These are phyloP conservation scores for Orthosia incerta DNA, from an alignment of 2,888 invertebrate genomes.

Conservation along the genomic window DNA sequence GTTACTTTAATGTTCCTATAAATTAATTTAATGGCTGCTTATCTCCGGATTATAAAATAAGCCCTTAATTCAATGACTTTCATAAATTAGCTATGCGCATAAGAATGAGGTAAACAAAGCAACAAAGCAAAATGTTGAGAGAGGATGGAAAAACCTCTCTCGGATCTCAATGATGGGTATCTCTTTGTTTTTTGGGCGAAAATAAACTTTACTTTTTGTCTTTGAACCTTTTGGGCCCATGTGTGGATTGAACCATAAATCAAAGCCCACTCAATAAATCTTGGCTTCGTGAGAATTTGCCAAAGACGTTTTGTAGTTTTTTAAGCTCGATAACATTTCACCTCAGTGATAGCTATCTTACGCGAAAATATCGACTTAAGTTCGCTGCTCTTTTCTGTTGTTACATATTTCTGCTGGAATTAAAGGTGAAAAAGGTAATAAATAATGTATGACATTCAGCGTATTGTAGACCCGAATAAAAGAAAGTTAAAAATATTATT, in stretches of 20 bases:
- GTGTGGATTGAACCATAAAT: constrained; percentile 87
- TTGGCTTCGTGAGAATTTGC: constrained; percentile 82
- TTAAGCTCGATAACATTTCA: constrained; percentile 68
- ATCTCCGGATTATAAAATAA: constrained; percentile 68
- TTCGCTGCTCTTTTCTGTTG: constrained; percentile 32
- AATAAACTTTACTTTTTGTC: constrained; percentile 85
- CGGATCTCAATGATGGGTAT: constrained; percentile 73
- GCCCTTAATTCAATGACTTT: constrained; percentile 66
- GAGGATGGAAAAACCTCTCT: constrained; percentile 71
- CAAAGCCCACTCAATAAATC: constrained; percentile 88
- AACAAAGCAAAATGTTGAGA: constrained; percentile 72
- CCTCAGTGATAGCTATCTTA: constrained; percentile 46
- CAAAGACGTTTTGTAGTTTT: constrained; percentile 79
- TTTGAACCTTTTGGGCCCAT: constrained; percentile 85
- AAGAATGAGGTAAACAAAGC: constrained; percentile 75
- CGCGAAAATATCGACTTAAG: constrained; percentile 41
- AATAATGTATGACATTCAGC: constrained; percentile 34
- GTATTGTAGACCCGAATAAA: constrained; percentile 29
- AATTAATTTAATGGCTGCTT: constrained; percentile 57
- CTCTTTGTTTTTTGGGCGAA: constrained; percentile 81
- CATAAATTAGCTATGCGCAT: constrained; percentile 78
- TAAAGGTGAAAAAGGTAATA: constrained; percentile 37
- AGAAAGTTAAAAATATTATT: constrained; percentile 30
- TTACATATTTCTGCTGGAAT: constrained; percentile 33
- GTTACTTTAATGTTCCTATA: constrained; percentile 40